Base-by-base conservation (phyloP, 2,888 invertebrate genomes). In the Drosophila parthenogenetica region DNA sequence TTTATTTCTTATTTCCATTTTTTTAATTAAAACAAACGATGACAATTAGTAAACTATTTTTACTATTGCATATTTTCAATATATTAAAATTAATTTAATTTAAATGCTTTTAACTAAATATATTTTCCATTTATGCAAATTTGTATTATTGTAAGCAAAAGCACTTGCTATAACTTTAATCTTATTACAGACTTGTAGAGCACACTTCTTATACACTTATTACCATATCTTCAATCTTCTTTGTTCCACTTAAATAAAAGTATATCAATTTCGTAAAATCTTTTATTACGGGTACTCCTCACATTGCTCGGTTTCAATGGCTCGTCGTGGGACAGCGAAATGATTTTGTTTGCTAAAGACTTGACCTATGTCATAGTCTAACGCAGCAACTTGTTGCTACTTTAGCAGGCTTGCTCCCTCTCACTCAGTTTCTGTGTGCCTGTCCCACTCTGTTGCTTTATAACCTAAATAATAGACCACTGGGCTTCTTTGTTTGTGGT, bases 351-450 rank as follows among this genome's bases (percentile, higher is more conserved):
- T 16, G 25, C 51, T 35, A 43, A 51, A 25, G 43, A 29, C 63
- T 57, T 77, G 67, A 72, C 73, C 74, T 55, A 42, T 57, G 57
- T 29, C 61, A 42, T 49, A 16, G 65, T 14, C 77, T 46, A 43
- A 55, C 14, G n/a, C 53, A 40, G 35, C 69, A 25, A 73, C 73
- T 73, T 77, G 73, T 73, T 77, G 77, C 73, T 50, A 37, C 14
- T 40, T 11, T 14, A n/a, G 29, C 14, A 13, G 11, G 13, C 35
- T 2, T 11, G 11, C 35, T n/a, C 1, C 11, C 35, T 17, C 16
- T 32, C n/a, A 42, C 35, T 43, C 32, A 14, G n/a, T 43, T 17
- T 19, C 14, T 35, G 40, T 50, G 10, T 2, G n/a, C 2, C 22
- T 42, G n/a, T 2, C 37, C 14, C 14, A 16, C 35, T 35, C 13